Base-by-base conservation (phyloP, 2,888 invertebrate genomes). In the Andrena flavipes region DNA sequence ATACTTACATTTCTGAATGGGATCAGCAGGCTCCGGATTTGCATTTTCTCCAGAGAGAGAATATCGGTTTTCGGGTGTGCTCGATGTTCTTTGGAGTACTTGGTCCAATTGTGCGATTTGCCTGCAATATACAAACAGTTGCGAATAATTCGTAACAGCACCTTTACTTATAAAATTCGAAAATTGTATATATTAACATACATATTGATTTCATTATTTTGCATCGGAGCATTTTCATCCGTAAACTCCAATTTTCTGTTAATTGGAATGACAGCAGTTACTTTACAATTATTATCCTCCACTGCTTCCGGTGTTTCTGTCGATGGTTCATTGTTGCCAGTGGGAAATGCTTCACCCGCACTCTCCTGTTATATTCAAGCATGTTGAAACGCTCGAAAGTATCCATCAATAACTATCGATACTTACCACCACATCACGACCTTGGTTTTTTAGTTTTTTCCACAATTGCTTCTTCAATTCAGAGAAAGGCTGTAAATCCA, bases 381-480 rank as follows among this genome's bases (percentile, higher is more conserved):
- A 48, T 48, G 59, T 6, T 70, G 16, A 29, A 59, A 59, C 42
- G 42, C 16, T 42, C 4, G 4, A 42, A 20, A 33, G 26, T 26
- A 62, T 49, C 1, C 23, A 30, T 13, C 20, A 48, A 60, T 16
- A 56, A 65, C 42, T 30, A 49, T 26, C 2, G 5, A 35, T 72
- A 56, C 79, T 75, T 83, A 91, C 92, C 59, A 86, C 82, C n/a
- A 81, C 76, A 33, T 77, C 26, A 30, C 78, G 71, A 10, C 59
- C 86, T 35, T 90, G 84, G 13, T 90, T 87, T 77, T 89, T 90
- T 33, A 94, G 84, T 86, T 94, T 94, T 30, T 93, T 89, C 94
- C 94, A 94, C 4, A 95, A 86, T 54, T 91, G 90, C 29, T 84
- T 89, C 75, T 93, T 93, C 3, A 94, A 79, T 48, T 93, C 94